Evolutionary conservation across 2,113 vertebrate genomes (phyloP), one percentile per base, ranked within the genome.

Genomic region (Chaetura pelagica): DNA sequence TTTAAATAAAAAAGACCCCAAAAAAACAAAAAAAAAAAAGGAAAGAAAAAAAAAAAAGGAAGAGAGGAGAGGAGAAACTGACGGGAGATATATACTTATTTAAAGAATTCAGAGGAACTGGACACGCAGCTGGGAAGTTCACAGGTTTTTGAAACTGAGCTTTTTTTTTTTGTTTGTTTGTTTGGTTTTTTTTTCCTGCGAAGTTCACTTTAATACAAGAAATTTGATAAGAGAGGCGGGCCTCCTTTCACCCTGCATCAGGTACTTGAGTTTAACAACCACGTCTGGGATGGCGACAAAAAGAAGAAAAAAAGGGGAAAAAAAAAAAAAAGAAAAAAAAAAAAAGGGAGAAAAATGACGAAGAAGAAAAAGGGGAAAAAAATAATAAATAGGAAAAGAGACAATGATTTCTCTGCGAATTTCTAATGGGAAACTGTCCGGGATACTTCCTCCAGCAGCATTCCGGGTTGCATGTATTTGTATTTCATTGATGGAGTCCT

Each of bases 161-260:
- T 98, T 98, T 98, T 98, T 99, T n/a, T n/a, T n/a, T n/a, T n/a
- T n/a, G n/a, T n/a, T n/a, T n/a, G n/a, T n/a, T n/a, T n/a, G n/a
- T n/a, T n/a, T n/a, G n/a, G n/a, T n/a, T n/a, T n/a, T n/a, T n/a
- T n/a, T n/a, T n/a, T n/a, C n/a, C 98, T 99, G 99, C 99, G 96
- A 98, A 98, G 98, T 98, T 98, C 98, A 98, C 98, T 99, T 99
- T 98, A 98, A 98, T 98, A 98, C 97, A 55, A 98, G 98, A 97
- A 98, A 98, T 98, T 98, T 98, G 97, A 98, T 98, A 98, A 98
- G 98, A 98, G 99, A 99, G 99, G 99, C 99, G 99, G 99, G 99
- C 98, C 99, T 99, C 99, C 98, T 98, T 99, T 98, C 98, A 98
- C 96, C 97, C 98, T 98, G 98, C 97, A 98, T 98, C 98, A 93